Conservation (phyloP, 2,113 vertebrate species). For the Apteryx owenii region DNA sequence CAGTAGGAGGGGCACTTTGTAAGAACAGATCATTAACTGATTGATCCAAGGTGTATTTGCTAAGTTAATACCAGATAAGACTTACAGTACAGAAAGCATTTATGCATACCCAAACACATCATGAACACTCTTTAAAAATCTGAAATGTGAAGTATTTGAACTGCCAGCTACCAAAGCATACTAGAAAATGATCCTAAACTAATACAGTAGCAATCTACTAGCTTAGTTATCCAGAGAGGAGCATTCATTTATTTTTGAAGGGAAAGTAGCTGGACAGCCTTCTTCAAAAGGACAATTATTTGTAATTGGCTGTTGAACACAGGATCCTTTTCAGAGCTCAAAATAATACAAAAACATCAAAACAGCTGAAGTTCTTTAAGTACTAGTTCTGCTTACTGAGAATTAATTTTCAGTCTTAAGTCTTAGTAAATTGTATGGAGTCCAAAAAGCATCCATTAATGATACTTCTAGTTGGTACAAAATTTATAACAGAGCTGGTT, state of each 20-base stretch:
- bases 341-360: not conserved
- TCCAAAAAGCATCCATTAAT: not conserved
- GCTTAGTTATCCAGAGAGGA: not conserved
- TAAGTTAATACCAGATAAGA: slow-evolving; percentile 55
- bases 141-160: not conserved
- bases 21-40: slow-evolving; percentile 14
- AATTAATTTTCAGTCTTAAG: not conserved
- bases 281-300: not conserved
- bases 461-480: not conserved
- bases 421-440: not conserved
- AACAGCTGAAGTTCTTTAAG: not conserved
- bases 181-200: not conserved
- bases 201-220: not conserved
- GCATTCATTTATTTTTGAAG: not conserved
- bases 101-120: not conserved
- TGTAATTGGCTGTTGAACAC: not conserved
- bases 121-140: not conserved
- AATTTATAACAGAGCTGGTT: not conserved
- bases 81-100: not conserved
- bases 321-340: not conserved
- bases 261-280: not conserved
- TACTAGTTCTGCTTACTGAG: not conserved
- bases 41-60: slow-evolving; percentile 31
- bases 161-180: not conserved
- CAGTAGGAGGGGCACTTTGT: slow-evolving; percentile 32